Percentiles rank a stretch among this genome's conserved stretches.
Conservation (phyloP, 2,113 vertebrate species). For the Ariopsis seemanni region DNA sequence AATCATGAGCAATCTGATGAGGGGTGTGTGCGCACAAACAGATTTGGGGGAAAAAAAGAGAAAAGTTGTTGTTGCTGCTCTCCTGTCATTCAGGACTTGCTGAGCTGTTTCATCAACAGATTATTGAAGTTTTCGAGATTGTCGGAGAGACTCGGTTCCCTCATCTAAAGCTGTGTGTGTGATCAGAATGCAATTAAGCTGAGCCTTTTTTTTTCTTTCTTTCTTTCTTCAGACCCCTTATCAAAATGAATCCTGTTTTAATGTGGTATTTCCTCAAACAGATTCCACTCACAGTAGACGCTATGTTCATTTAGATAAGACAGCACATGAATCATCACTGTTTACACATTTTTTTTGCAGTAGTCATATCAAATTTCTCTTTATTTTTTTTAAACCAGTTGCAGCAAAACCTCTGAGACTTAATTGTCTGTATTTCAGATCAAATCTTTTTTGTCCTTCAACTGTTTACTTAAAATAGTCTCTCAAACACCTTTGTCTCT, state of each 20-base stretch:
- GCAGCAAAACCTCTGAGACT: background rate
- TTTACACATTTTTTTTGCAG: background rate
- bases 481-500: background rate
- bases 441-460: no score
- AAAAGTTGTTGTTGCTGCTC: background rate
- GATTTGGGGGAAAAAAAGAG: background rate
- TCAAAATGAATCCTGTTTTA: background rate
- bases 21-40: background rate
- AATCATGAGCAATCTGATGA: background rate
- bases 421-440: background rate
- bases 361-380: background rate
- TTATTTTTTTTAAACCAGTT: background rate
- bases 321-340: background rate
- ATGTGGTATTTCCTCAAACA: conserved; percentile 12
- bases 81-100: background rate
- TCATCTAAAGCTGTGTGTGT: background rate
- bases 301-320: background rate
- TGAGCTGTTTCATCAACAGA: background rate
- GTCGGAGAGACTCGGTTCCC: background rate
- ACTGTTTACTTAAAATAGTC: background rate
- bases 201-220: background rate
- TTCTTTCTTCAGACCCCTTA: background rate
- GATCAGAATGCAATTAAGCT: background rate
- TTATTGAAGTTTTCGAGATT: background rate
- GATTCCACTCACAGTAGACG: background rate